Evolutionary conservation across 2,888 invertebrate genomes (phyloP), one percentile per base, ranked within the genome.

Genomic region (Carterocephalus palaemon): DNA sequence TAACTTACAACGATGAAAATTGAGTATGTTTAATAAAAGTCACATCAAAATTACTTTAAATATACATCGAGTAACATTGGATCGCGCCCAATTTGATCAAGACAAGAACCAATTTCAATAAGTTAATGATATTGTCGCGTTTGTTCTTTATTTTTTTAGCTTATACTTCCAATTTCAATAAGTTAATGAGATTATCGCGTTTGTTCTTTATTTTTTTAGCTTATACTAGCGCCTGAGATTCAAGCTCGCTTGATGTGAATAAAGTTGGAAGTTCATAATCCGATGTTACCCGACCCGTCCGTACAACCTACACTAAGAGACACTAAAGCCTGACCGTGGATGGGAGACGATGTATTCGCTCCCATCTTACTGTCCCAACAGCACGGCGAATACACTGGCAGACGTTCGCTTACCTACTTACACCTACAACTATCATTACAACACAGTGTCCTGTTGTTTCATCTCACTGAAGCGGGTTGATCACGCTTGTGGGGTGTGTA

Each of bases 311-410:
- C n/a, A n/a, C n/a, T n/a, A n/a, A n/a, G n/a, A n/a, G n/a, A n/a
- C 8, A 1, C 32, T 23, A 29, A 22, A 17, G 5, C n/a, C 29
- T 29, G 8, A 13, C 39, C 17, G 15, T 17, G 26, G n/a, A 13
- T 8, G 23, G 26, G 20, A 43, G 29, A 31, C 43, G 24, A 34
- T 28, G 8, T 20, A 20, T 31, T 28, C 23, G 5, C 2, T 34
- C 8, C n/a, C 22, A 22, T 34, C 59, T 67, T 64, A 62, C 60
- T 64, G 64, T 62, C 67, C 60, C 64, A 52, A 43, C 31, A 20
- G 15, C 13, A n/a, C 38, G 47, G 31, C 47, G 29, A 19, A 38
- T 45, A 49, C 38, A 51, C 16, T 23, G 32, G 29, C 28, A 29
- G 20, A 29, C 20, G 39, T 20, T 15, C 13, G 10, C 29, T 29